Base-by-base conservation (phyloP, 53 echinoderm and acorn worm genomes). In the Hippasteria phrygiana region DNA sequence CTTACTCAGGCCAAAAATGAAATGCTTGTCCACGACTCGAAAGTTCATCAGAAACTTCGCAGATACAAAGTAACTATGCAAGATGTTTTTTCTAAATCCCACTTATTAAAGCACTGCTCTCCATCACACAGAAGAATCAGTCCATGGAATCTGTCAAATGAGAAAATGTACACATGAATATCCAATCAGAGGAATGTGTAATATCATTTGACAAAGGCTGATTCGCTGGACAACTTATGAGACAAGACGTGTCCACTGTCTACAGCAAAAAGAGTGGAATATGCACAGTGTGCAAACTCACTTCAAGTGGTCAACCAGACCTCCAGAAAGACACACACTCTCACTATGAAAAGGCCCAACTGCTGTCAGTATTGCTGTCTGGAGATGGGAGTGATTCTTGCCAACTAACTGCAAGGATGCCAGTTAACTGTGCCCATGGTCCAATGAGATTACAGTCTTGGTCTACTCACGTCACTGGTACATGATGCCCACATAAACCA, bases 381-480 rank as follows among this genome's bases (percentile, higher is more conserved):
- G 65, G 63, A 43, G 43, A 45, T 62, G 80, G 66, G 82, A 66
- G 82, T 82, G 82, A 65, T 82, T 82, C 65, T n/a, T 82, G 82
- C 62, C 42, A 80, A 78, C 50, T 75, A n/a, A n/a, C 69, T 14
- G 34, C 59, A 79, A 66, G 82, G 82, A 20, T 45, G 32, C 65
- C 43, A 28, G 46, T 64, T 40, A 41, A 40, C 73, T n/a, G 82
- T 82, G 82, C 64, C 82, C 64, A 66, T 32, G 12, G 79, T 22
- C 79, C 79, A 56, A 79, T 79, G 62, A 79, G 79, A 62, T 59
- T 33, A 1, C 34, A 34, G 26, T 67, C 17, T 36, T 59, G 59
- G n/a, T 22, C n/a, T n/a, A n/a, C n/a, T n/a, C n/a, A n/a, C n/a
- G n/a, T n/a, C 48, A 48, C 8, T 7, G 48, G 14, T 10, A 14